A percentile compares a stretch with the other conserved stretches of the same genome.
These are phyloP conservation scores for Solenopsis fugax DNA, from an alignment of 1,140 invertebrate genomes.

Conservation along the genomic window DNA sequence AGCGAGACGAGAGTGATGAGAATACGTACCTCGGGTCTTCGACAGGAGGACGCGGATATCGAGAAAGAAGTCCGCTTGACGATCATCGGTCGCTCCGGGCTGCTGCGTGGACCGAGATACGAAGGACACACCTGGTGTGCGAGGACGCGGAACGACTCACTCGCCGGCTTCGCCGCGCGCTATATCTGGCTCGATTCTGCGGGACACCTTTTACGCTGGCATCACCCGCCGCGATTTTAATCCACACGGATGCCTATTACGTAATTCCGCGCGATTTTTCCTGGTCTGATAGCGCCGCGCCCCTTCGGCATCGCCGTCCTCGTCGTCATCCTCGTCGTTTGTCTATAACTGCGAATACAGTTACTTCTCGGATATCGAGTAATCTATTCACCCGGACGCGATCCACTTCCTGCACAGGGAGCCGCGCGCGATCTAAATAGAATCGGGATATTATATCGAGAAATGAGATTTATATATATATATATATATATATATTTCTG, in stretches of 20 bases:
- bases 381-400: constrained; percentile 49
- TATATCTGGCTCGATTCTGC: constrained; percentile 78
- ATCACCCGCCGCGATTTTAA: constrained; percentile 76
- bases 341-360: constrained; percentile 61
- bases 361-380: constrained; percentile 50
- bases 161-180: constrained; percentile 75
- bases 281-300: constrained; percentile 53
- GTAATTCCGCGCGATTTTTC: constrained; percentile 51
- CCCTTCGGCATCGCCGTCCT: constrained; percentile 53
- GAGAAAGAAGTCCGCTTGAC: constrained; percentile 67
- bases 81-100: constrained; percentile 68
- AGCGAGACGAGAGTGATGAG: not conserved
- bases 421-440: not conserved
- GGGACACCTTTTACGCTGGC: constrained; percentile 71
- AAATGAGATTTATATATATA: constrained; percentile 6
- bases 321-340: constrained; percentile 46
- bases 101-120: constrained; percentile 65
- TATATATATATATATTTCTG: too few relatives aligned
- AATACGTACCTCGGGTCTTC: not conserved
- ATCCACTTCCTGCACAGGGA: constrained; percentile 30
- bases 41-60: constrained; percentile 53
- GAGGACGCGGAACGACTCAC: constrained; percentile 85
- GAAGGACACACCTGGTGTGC: constrained; percentile 84
- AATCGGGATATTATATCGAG: constrained; percentile 13
- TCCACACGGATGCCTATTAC: constrained; percentile 66